Conservation (phyloP, 2,888 invertebrate species). For the Drosophila eohydei region DNA sequence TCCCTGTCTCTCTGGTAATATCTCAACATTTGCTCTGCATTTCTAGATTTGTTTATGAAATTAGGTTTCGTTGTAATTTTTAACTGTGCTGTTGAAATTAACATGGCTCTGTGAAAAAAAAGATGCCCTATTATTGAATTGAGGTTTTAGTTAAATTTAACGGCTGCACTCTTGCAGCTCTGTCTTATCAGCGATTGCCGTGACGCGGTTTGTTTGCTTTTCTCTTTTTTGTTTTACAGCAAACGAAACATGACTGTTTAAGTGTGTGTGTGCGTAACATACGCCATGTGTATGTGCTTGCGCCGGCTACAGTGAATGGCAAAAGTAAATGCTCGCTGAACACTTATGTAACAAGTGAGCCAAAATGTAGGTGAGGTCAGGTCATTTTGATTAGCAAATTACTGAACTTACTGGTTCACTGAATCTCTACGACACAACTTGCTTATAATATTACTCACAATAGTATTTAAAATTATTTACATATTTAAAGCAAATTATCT, state of each 20-base stretch:
- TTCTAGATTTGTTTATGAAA: slow-evolving; percentile 44
- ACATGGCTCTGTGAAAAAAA: slow-evolving; percentile 45
- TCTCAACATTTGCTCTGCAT: slow-evolving; percentile 3
- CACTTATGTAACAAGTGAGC: slow-evolving; percentile 56
- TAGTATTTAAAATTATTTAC: not conserved
- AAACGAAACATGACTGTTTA: slow-evolving; percentile 1
- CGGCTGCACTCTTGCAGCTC: slow-evolving; percentile 15
- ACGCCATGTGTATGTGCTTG: slow-evolving; percentile 4
- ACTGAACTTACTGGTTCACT: not conserved
- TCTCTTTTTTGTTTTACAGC: slow-evolving; percentile 59
- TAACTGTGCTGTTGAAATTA: slow-evolving; percentile 55
- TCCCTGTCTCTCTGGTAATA: slow-evolving; percentile 9
- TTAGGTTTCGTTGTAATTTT: slow-evolving; percentile 43
- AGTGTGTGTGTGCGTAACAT: slow-evolving; percentile 5
- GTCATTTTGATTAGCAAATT: slow-evolving; percentile 21
- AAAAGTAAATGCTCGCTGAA: slow-evolving; percentile 39
- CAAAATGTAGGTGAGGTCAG: slow-evolving; percentile 35
- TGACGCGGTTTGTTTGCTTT: slow-evolving; percentile 45
- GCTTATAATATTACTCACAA: not conserved
- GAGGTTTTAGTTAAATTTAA: slow-evolving; percentile 14
- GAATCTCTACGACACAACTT: not conserved
- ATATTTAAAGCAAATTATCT: too few species aligned
- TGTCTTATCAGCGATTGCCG: slow-evolving; percentile 53
- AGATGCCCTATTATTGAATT: slow-evolving; percentile 22
- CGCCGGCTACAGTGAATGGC: slow-evolving; percentile 45